Evolutionary conservation across 2,113 vertebrate species (phyloP), one percentile per base, ranked within the genome.

Genomic region (Ailurus styani): DNA sequence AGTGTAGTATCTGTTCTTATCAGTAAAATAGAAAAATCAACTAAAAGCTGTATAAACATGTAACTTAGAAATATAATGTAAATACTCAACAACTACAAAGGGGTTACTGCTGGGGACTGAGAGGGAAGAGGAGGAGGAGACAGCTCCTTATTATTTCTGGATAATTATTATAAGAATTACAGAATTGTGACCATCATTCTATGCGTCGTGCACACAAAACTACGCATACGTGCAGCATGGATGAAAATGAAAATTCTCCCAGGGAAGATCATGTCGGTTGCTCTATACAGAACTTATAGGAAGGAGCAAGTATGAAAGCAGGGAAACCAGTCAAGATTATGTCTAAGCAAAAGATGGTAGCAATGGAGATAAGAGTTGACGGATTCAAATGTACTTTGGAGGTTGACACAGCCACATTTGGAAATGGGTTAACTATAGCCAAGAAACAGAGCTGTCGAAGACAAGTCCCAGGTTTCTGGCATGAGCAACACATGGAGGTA

Each of bases 11-110:
- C 27, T 47, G 25, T 73, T 47, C 7, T 8, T 47, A 47, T 29
- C 73, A 77, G 73, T 75, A 78, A 97, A 96, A 87, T 9, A 57
- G 66, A 93, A 87, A 93, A 87, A 45, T 57, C 75, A 66, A 77
- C 34, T 90, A 50, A 86, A 87, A 92, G 23, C 25, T 50, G 4
- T 70, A 72, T 70, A 81, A 95, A 57, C 15, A 60, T 23, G 25
- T 3, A 37, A 83, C 82, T 96, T 86, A 18, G 21, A 91, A 94
- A 95, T 52, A 68, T 0, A 73, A 62, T 57, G 6, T 21, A 91
- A 93, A 96, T 75, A 55, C 1, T 78, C 37, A 50, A 78, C 27
- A 78, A 64, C 29, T 93, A 25, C 57, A 94, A 82, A 92, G 47
- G 60, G 37, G 13, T 79, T 85, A 37, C 4, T 17, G 27, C 12